These are phyloP conservation scores for Oeneis ivallda DNA, from an alignment of 2,888 invertebrate species.

Conservation along the genomic window DNA sequence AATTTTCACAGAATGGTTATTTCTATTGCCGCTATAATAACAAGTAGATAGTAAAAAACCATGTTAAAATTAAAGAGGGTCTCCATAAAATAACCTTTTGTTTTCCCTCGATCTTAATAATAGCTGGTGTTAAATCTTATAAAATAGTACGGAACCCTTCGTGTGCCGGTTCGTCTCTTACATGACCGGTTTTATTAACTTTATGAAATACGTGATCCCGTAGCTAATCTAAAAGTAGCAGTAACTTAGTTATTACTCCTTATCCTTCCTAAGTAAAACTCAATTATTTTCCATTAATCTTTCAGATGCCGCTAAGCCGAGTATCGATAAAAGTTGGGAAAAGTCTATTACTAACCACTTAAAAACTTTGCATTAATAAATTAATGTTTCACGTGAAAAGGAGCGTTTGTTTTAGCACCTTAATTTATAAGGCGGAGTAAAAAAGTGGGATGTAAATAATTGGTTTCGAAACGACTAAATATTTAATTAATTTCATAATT, in stretches of 20 bases:
- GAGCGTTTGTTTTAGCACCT: not conserved
- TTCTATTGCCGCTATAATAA: no score
- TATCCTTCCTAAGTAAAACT: constrained; percentile 18
- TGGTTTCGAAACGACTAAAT: no score
- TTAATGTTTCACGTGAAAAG: constrained; percentile 5
- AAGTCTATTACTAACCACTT: constrained; percentile 15
- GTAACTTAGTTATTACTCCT: constrained; percentile 9
- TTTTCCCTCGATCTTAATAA: no score
- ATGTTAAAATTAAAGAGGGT: no score
- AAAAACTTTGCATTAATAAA: constrained; percentile 9
- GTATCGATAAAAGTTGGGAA: constrained; percentile 13
- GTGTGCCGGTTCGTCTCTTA: no score
- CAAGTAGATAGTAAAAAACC: no score
- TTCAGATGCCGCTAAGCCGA: constrained; percentile 14
- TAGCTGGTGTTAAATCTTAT: no score
- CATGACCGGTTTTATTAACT: not conserved
- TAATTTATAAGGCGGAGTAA: not conserved
- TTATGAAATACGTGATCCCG: constrained; percentile 10
- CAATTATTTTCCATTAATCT: constrained; percentile 21
- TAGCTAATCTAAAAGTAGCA: constrained; percentile 3
- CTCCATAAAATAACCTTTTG: no score
- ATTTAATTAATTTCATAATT: no score
- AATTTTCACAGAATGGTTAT: no score
- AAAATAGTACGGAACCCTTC: no score
- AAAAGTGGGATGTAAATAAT: no score